Percentiles rank a stretch among this genome's conserved stretches.
phyloP scores from a whole-genome alignment of 2,888 invertebrate species.

The Napeogenes sylphis region DNA sequence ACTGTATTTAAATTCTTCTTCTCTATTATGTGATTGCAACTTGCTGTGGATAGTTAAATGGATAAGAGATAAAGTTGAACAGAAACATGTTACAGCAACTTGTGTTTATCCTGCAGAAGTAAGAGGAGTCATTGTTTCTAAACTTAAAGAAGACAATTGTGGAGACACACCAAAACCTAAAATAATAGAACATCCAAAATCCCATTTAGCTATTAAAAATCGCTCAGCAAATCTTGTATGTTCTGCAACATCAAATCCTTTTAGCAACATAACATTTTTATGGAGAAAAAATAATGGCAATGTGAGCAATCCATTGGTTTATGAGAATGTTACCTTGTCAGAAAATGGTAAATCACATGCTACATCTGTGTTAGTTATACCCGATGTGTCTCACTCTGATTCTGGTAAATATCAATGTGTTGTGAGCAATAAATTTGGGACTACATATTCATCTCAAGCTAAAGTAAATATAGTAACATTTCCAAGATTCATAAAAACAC shows the following conservation, averaged over 20 bases:
- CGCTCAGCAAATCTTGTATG: constrained; percentile 89
- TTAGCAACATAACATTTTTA: constrained; percentile 85
- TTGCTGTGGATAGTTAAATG: constrained; percentile 92
- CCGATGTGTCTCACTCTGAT: constrained; percentile 86
- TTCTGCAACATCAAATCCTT: constrained; percentile 87
- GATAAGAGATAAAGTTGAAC: constrained; percentile 80
- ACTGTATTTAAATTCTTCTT: constrained; percentile 82
- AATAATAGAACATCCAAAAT: constrained; percentile 87
- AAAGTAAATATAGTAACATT: constrained; percentile 91
- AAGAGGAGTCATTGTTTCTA: constrained; percentile 81
- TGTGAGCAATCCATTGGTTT: constrained; percentile 63
- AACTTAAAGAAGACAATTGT: constrained; percentile 83
- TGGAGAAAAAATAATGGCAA: constrained; percentile 92
- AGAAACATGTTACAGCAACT: constrained; percentile 79
- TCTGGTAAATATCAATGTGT: constrained; percentile 96
- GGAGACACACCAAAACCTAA: constrained; percentile 91
- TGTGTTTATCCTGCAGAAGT: constrained; percentile 91
- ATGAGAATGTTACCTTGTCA: constrained; percentile 65
- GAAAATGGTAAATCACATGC: constrained; percentile 80
- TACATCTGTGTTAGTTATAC: constrained; percentile 84
- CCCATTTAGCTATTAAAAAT: constrained; percentile 92
- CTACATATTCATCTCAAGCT: constrained; percentile 91
- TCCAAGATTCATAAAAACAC: constrained; percentile 90
- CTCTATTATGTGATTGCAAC: constrained; percentile 93
- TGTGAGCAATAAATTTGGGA: constrained; percentile 91